Evolutionary conservation across 1,140 invertebrate species (phyloP).

Genomic region (Hylaeus anthracinus): DNA sequence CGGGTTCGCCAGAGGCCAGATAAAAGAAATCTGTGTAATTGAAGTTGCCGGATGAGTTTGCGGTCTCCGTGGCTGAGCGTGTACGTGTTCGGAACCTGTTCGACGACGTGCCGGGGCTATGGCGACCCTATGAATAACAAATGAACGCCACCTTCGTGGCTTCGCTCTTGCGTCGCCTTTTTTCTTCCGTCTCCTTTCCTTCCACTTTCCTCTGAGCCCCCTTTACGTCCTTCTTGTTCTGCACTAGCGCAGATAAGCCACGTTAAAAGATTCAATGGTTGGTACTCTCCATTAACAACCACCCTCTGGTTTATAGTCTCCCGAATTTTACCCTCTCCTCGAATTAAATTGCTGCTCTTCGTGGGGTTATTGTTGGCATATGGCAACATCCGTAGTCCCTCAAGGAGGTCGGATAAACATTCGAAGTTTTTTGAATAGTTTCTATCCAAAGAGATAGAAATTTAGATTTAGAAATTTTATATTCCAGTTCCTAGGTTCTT

Average conservation of each 20-base stretch:
- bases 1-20: neutral
- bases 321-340: neutral
- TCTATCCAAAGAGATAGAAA: no score
- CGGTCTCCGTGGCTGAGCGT: neutral
- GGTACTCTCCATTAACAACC: conserved; percentile 34
- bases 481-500: no score
- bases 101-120: conserved; percentile 43
- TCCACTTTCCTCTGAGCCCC: neutral
- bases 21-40: conserved; percentile 44
- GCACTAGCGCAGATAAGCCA: conserved; percentile 7
- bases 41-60: conserved; percentile 41
- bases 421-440: no score
- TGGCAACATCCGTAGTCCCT: no score
- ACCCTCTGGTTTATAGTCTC: conserved; percentile 2
- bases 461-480: no score
- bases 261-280: conserved; percentile 53
- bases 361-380: no score
- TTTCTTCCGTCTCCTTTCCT: neutral
- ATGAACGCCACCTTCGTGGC: conserved; percentile 29
- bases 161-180: neutral
- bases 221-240: neutral
- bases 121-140: conserved; percentile 53
- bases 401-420: no score
- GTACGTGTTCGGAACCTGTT: conserved; percentile 52
- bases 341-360: neutral